Conservation (phyloP, 64 coral and sea anemone genomes). For the Dendrophyllia cribrosa region DNA sequence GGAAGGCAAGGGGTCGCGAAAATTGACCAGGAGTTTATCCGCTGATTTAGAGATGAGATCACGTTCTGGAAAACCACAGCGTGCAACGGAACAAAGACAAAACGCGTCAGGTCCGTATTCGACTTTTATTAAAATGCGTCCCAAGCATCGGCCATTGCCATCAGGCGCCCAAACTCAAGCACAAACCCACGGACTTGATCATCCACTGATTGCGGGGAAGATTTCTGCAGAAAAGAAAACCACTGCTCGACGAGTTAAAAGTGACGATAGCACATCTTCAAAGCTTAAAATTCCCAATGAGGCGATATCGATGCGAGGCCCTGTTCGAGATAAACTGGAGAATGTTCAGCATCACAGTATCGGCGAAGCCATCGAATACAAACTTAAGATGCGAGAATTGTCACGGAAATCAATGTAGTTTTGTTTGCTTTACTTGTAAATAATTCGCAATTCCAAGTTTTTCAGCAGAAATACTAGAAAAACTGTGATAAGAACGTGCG, state of each 20-base stretch:
- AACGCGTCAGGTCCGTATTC: neutral
- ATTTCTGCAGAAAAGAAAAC: neutral
- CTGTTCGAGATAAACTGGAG: neutral
- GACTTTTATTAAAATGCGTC: neutral
- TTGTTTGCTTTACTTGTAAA: too few species aligned
- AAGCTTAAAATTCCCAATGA: neutral
- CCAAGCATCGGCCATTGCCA: too few species aligned
- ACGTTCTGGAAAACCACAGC: neutral
- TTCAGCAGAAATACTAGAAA: too few species aligned
- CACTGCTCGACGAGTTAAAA: neutral
- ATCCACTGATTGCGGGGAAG: neutral
- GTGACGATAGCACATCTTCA: neutral
- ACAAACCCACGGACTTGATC: too few species aligned
- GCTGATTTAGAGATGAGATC: neutral
- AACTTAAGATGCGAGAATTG: conserved; percentile 27
- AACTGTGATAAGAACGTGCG: too few species aligned
- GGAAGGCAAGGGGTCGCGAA: neutral
- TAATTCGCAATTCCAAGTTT: too few species aligned
- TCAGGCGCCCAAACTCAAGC: too few species aligned
- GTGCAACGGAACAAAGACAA: neutral
- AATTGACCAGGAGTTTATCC: conserved; percentile 24
- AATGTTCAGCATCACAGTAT: neutral
- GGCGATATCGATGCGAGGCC: neutral
- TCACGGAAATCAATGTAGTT: neutral
- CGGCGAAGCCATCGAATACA: conserved; percentile 13